Base-by-base conservation (phyloP, 1,140 invertebrate species). In the Plodia interpunctella region DNA sequence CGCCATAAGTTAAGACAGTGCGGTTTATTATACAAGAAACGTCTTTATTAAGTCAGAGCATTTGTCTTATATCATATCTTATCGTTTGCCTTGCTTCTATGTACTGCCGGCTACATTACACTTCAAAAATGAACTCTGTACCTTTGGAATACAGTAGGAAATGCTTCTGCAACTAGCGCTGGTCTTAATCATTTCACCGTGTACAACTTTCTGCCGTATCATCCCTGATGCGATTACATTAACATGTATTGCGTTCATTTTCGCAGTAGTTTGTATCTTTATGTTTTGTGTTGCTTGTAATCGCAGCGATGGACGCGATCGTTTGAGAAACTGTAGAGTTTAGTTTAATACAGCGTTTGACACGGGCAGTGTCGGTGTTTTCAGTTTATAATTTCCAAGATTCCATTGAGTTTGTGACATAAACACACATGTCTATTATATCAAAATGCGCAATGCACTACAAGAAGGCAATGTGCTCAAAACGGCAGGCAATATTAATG, bases 21-120 rank as follows among this genome's bases (percentile, higher is more conserved):
- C 56, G 57, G 53, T 66, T 66, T 66, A 66, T 66, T 66, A 59
- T 61, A 55, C 57, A 53, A 60, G 61, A 60, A 62, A 58, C 62
- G 60, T 57, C 65, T 66, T 66, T 66, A 66, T 66, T 66, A 66
- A 66, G 54, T 63, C 60, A 49, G 20, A 44, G 35, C 57, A 63
- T 63, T 59, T 57, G 60, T 62, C 57, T 66, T 59, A 57, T 66
- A 62, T 66, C 56, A 62, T 66, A 66, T 59, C 64, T 66, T 62
- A 66, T 66, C 60, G 60, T 50, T 63, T 55, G 28, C 56, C 57
- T 51, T 50, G 51, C 49, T 61, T 62, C 60, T 25, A 60, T 59
- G 57, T 49, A 50, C 15, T 49, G 51, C 51, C 50, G 5, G 13
- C n/a, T 15, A 15, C 2, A 15, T 44, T 2, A 0, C 13, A 44